Evolutionary conservation across 1,140 invertebrate species (phyloP).

Genomic region (Wasmannia auropunctata): DNA sequence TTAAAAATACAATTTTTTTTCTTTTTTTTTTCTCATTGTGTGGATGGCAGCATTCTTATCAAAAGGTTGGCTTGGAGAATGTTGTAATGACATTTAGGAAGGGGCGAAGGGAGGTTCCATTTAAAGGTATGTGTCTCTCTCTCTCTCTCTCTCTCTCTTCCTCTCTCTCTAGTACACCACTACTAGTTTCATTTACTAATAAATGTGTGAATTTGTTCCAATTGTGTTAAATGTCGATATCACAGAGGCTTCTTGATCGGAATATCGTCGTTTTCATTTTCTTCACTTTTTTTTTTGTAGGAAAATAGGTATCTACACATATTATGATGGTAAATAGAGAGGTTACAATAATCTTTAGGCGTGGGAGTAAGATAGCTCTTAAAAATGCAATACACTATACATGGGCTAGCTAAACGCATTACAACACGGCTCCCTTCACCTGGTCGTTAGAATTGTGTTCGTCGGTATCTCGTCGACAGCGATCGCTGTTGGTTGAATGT

Average conservation of each 20-base stretch:
- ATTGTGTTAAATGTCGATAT: slow-evolving; percentile 82
- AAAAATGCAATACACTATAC: slow-evolving; percentile 85
- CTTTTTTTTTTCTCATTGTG: slow-evolving; percentile 73
- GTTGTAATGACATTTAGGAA: slow-evolving; percentile 85
- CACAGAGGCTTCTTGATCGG: slow-evolving; percentile 83
- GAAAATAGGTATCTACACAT: slow-evolving; percentile 85
- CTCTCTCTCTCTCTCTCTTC: slow-evolving; percentile 33
- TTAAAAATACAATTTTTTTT: slow-evolving; percentile 84
- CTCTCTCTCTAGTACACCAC: slow-evolving; percentile 66
- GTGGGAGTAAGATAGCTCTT: slow-evolving; percentile 74
- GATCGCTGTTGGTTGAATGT: slow-evolving; percentile 78
- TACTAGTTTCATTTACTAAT: slow-evolving; percentile 74
- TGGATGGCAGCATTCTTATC: slow-evolving; percentile 85
- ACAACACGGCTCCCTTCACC: slow-evolving; percentile 83
- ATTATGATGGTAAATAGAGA: slow-evolving; percentile 79
- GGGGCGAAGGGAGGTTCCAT: slow-evolving; percentile 55
- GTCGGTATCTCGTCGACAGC: slow-evolving; percentile 69
- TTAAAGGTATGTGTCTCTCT: slow-evolving; percentile 52
- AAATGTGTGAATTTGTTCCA: slow-evolving; percentile 81
- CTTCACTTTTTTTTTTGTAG: slow-evolving; percentile 76
- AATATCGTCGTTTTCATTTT: slow-evolving; percentile 76
- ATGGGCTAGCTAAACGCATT: slow-evolving; percentile 85
- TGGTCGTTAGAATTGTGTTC: slow-evolving; percentile 81
- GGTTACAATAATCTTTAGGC: slow-evolving; percentile 74
- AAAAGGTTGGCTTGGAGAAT: slow-evolving; percentile 84